Evolutionary conservation across 2,888 invertebrate species (phyloP).

Genomic region (Chaitophorus viminalis): DNA sequence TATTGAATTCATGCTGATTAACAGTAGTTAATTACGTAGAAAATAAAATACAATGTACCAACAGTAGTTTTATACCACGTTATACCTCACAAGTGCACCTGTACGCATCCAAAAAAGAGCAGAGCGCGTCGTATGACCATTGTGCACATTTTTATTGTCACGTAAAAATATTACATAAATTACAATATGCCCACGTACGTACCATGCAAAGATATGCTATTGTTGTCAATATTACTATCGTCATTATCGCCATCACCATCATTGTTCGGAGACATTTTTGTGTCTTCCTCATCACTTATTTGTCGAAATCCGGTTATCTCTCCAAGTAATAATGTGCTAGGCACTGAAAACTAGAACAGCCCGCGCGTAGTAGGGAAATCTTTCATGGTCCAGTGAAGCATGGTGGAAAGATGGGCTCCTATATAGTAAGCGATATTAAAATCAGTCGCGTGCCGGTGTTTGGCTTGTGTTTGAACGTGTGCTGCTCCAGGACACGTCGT

Average conservation of each 20-base stretch:
- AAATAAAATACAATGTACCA: not conserved
- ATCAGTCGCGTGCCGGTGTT: conserved; percentile 59
- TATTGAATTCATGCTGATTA: conserved; percentile 17
- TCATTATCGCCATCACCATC: not conserved
- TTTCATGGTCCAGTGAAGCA: conserved; percentile 60
- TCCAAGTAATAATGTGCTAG: not conserved
- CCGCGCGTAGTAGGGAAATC: conserved; percentile 52
- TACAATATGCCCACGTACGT: not conserved
- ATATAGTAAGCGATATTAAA: conserved; percentile 37
- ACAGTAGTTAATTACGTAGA: not conserved
- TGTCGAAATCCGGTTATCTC: conserved; percentile 54
- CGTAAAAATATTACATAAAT: not conserved
- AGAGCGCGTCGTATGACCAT: not conserved
- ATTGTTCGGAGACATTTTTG: conserved; percentile 1
- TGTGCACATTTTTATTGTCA: not conserved
- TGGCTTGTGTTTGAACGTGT: conserved; percentile 17
- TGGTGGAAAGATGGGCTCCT: conserved; percentile 39
- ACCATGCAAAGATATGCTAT: not conserved
- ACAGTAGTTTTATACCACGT: not conserved
- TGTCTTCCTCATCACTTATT: conserved; percentile 2
- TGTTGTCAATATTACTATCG: not conserved
- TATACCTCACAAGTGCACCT: too few species aligned
- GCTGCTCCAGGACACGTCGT: not conserved
- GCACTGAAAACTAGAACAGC: conserved; percentile 42
- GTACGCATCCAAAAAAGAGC: too few species aligned